Percentiles rank a stretch among this genome's conserved stretches.
Conservation (phyloP, 2,797 vertebrate species). For the Labeo calbasu region DNA sequence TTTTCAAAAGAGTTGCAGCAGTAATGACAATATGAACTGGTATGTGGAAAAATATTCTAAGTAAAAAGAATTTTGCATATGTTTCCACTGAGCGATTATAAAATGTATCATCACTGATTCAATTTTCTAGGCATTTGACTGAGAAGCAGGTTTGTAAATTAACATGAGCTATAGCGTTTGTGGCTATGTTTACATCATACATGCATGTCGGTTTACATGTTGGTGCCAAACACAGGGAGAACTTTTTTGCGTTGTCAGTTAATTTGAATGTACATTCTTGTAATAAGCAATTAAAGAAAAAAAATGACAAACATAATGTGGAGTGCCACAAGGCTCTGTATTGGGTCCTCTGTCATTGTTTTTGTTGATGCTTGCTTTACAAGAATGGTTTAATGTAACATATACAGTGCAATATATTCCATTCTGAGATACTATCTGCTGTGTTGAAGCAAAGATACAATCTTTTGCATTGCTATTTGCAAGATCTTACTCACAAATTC, state of each 20-base stretch:
- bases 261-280: neutral
- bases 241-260: neutral
- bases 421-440: neutral
- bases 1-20: neutral
- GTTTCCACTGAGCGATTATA: neutral
- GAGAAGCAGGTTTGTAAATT: neutral
- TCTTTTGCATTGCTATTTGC: too few species aligned
- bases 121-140: neutral
- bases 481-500: neutral
- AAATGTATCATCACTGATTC: neutral
- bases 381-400: neutral
- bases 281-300: neutral
- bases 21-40: neutral
- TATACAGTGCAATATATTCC: too few species aligned
- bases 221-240: neutral
- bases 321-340: neutral
- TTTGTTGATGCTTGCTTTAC: neutral
- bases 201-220: neutral
- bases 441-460: neutral
- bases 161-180: neutral
- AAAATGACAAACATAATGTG: neutral
- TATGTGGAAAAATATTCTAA: neutral
- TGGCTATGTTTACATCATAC: neutral
- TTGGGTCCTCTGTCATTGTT: neutral
- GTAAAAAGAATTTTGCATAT: neutral